phyloP scores from a whole-genome alignment of 2,113 vertebrate genomes.

The Rafetus swinhoei region DNA sequence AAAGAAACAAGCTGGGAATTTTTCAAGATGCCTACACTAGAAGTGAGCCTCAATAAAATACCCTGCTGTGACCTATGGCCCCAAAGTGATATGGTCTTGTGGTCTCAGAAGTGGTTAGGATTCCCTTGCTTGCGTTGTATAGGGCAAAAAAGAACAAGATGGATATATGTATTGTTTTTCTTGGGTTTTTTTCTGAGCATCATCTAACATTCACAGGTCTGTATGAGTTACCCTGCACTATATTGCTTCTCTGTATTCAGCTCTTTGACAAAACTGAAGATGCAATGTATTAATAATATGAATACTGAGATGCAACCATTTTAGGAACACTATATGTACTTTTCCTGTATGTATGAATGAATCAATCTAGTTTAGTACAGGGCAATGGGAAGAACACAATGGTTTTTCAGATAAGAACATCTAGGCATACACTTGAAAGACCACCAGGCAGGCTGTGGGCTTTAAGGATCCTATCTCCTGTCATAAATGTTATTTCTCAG shows the following conservation, averaged over 20 bases:
- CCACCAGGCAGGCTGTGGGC: not conserved
- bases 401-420: not conserved
- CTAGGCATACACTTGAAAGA: not conserved
- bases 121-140: not conserved
- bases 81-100: not conserved
- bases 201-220: not conserved
- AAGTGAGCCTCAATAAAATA: not conserved
- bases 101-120: not conserved
- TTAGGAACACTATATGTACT: not conserved
- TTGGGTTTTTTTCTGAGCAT: not conserved
- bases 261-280: not conserved
- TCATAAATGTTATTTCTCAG: not conserved
- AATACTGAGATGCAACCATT: not conserved
- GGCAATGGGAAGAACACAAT: not conserved
- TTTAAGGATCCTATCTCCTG: not conserved
- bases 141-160: not conserved
- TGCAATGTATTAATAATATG: not conserved
- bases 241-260: not conserved
- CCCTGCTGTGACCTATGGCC: not conserved
- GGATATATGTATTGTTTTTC: not conserved
- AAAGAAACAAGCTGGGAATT: not conserved
- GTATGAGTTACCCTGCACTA: not conserved
- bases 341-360: not conserved
- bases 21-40: not conserved
- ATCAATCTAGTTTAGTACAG: not conserved